These are phyloP conservation scores for Ridgeia piscesae DNA, from an alignment of 1,140 invertebrate genomes.

Conservation along the genomic window DNA sequence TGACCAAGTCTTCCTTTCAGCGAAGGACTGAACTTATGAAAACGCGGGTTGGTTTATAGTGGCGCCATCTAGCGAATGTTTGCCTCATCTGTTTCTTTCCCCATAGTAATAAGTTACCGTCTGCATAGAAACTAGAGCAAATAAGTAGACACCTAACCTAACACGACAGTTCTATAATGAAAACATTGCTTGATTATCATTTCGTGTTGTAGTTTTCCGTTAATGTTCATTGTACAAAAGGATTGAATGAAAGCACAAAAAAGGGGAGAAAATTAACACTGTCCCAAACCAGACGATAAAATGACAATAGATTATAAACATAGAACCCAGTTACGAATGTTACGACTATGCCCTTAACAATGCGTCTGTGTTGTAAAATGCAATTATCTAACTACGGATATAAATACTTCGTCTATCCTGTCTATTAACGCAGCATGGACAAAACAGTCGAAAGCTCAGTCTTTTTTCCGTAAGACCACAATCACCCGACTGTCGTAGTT, in stretches of 20 bases:
- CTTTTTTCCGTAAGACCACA: neutral
- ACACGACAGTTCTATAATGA: neutral
- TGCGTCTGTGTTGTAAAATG: neutral
- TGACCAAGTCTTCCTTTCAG: no score
- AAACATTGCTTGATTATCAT: neutral
- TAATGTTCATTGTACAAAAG: neutral
- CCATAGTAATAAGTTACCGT: neutral
- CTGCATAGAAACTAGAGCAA: neutral
- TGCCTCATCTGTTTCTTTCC: neutral
- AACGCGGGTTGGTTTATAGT: no score
- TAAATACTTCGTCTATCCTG: neutral
- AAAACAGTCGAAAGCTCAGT: neutral
- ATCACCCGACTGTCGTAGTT: neutral
- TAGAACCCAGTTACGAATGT: neutral
- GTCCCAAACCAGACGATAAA: no score
- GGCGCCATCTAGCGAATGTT: neutral
- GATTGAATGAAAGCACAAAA: neutral
- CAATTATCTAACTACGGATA: neutral
- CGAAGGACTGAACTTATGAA: no score
- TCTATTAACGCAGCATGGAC: neutral
- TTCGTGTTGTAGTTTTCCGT: neutral
- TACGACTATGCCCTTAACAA: neutral
- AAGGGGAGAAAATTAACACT: neutral
- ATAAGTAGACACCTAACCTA: neutral
- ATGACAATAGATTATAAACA: neutral